phyloP scores from a whole-genome alignment of 2,797 vertebrate species.

The Babyrousa celebensis region DNA sequence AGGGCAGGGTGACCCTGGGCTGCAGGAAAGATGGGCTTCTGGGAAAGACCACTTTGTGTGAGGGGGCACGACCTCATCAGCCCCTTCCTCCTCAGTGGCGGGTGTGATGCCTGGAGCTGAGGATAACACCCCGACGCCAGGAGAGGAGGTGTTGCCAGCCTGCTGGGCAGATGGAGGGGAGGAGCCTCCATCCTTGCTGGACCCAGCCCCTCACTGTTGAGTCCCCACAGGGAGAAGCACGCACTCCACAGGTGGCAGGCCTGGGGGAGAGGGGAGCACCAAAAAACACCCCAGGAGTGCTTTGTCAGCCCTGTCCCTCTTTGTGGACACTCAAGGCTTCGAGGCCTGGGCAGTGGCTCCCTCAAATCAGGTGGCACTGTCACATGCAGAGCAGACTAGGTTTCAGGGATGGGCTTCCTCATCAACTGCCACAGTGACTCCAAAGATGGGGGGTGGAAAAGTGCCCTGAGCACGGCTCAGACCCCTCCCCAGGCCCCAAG shows the following conservation, averaged over 20 bases:
- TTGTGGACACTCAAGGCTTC: not conserved
- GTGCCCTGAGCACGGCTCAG: not conserved
- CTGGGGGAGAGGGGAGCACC: not conserved
- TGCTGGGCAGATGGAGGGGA: not conserved
- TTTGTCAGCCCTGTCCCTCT: not conserved
- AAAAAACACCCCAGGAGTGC: too few species aligned
- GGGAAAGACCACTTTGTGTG: not conserved
- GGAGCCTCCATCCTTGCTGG: not conserved
- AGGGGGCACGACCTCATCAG: not conserved
- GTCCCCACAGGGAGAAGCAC: fast-evolving
- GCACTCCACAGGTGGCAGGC: not conserved
- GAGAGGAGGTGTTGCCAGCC: not conserved
- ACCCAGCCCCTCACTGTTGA: not conserved
- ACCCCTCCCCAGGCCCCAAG: not conserved
- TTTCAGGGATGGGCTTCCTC: not conserved
- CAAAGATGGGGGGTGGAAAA: not conserved
- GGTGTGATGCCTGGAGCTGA: not conserved
- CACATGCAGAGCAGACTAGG: not conserved
- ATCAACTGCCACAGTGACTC: not conserved
- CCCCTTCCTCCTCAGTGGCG: not conserved
- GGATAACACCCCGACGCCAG: not conserved
- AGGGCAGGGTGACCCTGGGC: not conserved
- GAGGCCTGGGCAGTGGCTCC: not conserved
- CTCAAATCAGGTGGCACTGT: not conserved
- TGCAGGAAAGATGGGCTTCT: not conserved